Base-by-base conservation (phyloP, 1,140 invertebrate species). In the Lethocerus indicus region DNA sequence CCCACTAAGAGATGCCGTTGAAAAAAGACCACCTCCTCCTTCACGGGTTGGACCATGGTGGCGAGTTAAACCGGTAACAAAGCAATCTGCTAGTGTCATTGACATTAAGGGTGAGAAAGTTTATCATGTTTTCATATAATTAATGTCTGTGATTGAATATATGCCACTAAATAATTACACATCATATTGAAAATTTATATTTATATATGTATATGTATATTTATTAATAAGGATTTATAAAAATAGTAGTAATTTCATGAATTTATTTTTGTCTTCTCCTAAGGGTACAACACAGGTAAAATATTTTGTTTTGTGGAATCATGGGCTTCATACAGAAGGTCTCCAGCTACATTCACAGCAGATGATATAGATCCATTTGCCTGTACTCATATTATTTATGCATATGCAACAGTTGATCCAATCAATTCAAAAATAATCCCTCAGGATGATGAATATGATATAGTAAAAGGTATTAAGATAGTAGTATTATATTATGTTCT, bases 351-450 rank as follows among this genome's bases (percentile, higher is more conserved):
- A 1, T 78, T 85, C 57, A 72, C 69, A 7, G 69, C 71, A 6
- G 66, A 71, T n/a, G 69, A 79, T 47, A 66, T 88, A 5, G 77
- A 86, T 32, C 74, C 78, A 0, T 64, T 67, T 52, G 71, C 76
- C 27, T 90, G 87, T 64, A 83, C 83, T 4, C 85, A 90, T 61
- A 63, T 89, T 7, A 73, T 89, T 47, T 89, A 89, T 58, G 76
- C 78, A 7, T 85, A 81, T 55, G 81, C 83, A 1, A 75, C 74
- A 9, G 56, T 84, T 54, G 76, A 86, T 58, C 72, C 75, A 1
- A 69, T 76, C 46, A 71, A 68, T 0, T 71, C 72, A 47, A 66
- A 67, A 12, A 62, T 84, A 1, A 64, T 71, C 23, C 67, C 78
- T 0, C 67, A 70, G 4, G 71, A 78, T 55, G 60, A 63, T 14